These are phyloP conservation scores for Epizoanthus ramosus DNA, from an alignment of 92 coral and sea anemone genomes.

Conservation along the genomic window DNA sequence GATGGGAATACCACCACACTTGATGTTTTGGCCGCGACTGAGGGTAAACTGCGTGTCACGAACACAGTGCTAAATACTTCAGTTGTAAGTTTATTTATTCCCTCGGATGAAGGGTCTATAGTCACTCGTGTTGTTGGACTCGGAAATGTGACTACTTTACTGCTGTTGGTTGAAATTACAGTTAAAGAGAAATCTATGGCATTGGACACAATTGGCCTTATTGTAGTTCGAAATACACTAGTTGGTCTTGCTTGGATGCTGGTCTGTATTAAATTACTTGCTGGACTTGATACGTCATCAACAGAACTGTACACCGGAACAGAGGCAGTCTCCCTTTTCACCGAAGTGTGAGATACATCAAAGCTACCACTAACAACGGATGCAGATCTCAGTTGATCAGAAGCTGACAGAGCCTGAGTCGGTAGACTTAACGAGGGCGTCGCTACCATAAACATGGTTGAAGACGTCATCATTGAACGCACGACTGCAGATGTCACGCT, in stretches of 20 bases:
- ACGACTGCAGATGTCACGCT: background rate
- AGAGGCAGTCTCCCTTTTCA: background rate
- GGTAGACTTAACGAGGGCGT: background rate
- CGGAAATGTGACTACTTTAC: background rate
- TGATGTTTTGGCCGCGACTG: no score
- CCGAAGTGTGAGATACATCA: background rate
- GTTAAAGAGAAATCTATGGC: background rate
- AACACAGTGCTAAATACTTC: no score
- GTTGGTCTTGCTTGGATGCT: background rate
- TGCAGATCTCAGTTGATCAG: background rate
- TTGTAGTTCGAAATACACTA: background rate
- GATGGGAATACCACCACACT: no score
- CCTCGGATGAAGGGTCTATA: background rate
- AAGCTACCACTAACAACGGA: background rate
- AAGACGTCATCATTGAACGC: background rate
- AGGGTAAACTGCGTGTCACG: no score
- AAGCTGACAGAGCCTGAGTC: background rate
- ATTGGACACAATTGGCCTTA: background rate
- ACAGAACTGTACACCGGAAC: background rate
- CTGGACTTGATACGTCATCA: background rate
- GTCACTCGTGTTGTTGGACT: background rate
- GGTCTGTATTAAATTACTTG: background rate
- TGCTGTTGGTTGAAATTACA: background rate
- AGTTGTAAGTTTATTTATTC: no score
- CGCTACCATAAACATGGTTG: background rate